Evolutionary conservation across 2,888 invertebrate species (phyloP), one percentile per base, ranked within the genome.

Genomic region (Autographa pulchrina): DNA sequence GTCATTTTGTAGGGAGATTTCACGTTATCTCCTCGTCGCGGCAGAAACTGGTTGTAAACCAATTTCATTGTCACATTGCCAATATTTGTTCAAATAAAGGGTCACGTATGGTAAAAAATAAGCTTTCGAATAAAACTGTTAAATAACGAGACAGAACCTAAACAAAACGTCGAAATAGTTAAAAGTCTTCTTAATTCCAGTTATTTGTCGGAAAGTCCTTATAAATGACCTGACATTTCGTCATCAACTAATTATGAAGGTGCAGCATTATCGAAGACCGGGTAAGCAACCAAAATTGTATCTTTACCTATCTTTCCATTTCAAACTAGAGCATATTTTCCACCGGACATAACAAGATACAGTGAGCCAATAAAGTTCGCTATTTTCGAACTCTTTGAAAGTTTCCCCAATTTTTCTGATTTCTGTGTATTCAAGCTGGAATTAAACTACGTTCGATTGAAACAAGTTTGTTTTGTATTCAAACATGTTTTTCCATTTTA

Each of bases 401-500:
- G 65, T 70, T 52, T 61, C 63, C 25, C 8, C 65, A 61, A 31
- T 54, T 25, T 9, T 66, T 16, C 38, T 43, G 60, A 56, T 63
- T 70, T 71, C 13, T 63, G 43, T 66, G 41, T 62, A 48, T 71
- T 70, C 60, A 59, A 54, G 43, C 35, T 14, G 31, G 35, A 66
- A 68, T 56, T 56, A 52, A 64, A 61, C 38, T 56, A 58, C 68
- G 62, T 66, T 65, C 58, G 71, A 76, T 62, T 76, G 77, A 61
- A 48, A 54, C 54, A 69, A 67, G 78, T 81, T 77, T 72, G 65
- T 60, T 60, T 68, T 61, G 61, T 52, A 72, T 77, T 35, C 62
- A 31, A 54, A 72, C 65, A 63, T 81, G 56, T 81, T 72, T 79
- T 81, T 68, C 67, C 56, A 68, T 72, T 78, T 41, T 13, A 69